Conservation (phyloP, 2,113 vertebrate genomes). For the Acanthisitta chloris region DNA sequence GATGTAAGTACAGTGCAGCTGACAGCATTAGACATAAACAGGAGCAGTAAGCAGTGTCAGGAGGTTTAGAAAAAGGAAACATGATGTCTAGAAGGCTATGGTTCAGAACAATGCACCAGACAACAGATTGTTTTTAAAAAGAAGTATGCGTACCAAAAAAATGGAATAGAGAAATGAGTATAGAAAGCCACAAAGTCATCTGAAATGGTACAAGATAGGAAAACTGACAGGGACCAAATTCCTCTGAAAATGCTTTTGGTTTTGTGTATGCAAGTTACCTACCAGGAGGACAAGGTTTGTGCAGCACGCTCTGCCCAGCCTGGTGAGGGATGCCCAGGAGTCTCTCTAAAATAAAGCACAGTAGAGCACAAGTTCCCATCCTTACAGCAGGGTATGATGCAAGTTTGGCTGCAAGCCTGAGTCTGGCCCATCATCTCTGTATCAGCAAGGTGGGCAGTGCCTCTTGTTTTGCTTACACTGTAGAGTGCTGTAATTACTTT, state of each 20-base stretch:
- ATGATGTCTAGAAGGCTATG: fast-evolving
- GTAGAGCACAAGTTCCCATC: not conserved
- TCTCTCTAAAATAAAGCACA: not conserved
- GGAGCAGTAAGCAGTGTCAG: not conserved
- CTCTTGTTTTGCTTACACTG: not conserved
- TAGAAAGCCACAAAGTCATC: not conserved
- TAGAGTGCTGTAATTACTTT: not conserved
- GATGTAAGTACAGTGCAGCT: not conserved
- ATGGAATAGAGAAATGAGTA: not conserved
- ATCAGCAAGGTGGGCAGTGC: not conserved
- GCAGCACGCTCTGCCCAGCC: not conserved
- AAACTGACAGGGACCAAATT: not conserved
- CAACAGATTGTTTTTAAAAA: not conserved
- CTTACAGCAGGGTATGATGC: fast-evolving
- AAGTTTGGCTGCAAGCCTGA: not conserved
- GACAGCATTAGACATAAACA: not conserved
- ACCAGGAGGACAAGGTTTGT: not conserved
- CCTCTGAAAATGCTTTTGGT: not conserved
- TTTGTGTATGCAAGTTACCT: not conserved
- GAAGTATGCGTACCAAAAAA: not conserved
- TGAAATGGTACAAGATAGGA: not conserved
- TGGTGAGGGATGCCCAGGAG: not conserved
- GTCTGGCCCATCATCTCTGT: not conserved
- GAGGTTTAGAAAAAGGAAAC: not conserved
- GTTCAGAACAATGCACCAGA: not conserved